These are phyloP conservation scores for Micromesistius poutassou DNA, from an alignment of 2,797 vertebrate species.

Conservation along the genomic window DNA sequence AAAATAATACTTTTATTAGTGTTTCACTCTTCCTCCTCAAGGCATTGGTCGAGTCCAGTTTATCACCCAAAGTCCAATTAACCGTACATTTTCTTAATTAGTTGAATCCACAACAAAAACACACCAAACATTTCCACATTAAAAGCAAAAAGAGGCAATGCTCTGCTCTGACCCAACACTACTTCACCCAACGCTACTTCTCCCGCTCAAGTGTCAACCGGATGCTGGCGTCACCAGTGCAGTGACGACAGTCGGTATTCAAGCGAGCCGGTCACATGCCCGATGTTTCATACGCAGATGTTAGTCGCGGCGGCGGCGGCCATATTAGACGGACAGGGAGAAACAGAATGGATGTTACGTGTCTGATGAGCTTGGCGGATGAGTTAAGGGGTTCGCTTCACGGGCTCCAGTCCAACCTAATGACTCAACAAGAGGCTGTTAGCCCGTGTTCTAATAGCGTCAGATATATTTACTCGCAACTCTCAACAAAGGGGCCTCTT, in stretches of 20 bases:
- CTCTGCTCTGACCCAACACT: not conserved
- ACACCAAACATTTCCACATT: too few relatives aligned
- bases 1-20: not conserved
- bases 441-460: not conserved
- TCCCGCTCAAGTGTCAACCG: not conserved
- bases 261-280: conserved; percentile 44
- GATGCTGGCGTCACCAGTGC: not conserved
- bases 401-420: not conserved
- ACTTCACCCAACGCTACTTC: not conserved
- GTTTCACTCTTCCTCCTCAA: not conserved
- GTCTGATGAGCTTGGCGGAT: conserved; percentile 46
- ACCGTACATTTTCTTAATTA: too few relatives aligned
- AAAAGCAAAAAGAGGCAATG: too few relatives aligned
- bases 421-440: not conserved
- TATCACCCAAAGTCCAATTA: not conserved
- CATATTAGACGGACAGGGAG: conserved; percentile 50
- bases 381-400: conserved; percentile 27
- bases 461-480: not conserved
- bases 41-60: not conserved
- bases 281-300: conserved; percentile 27
- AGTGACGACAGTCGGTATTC: conserved; percentile 1
- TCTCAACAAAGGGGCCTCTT: not conserved
- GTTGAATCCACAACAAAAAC: too few relatives aligned
- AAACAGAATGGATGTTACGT: conserved; percentile 45
- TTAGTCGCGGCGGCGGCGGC: conserved; percentile 47